phyloP scores from a whole-genome alignment of 2,113 vertebrate genomes.

The Raja brachyura region DNA sequence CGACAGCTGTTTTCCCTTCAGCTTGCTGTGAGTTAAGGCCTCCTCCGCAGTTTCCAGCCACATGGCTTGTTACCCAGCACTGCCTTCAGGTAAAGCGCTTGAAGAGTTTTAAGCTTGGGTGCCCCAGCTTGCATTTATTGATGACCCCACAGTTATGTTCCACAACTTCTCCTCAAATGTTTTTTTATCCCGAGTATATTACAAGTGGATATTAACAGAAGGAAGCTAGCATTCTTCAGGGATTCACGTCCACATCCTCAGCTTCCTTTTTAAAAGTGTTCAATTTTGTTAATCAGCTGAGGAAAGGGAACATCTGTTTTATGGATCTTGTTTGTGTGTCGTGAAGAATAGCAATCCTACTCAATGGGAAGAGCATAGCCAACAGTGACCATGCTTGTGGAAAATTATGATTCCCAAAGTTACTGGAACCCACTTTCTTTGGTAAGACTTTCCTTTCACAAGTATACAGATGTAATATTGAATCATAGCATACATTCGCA shows the following conservation, averaged over 20 bases:
- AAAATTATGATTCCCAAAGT: neutral
- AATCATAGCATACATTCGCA: neutral
- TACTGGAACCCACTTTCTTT: neutral
- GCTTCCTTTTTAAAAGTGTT: neutral
- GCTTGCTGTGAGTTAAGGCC: neutral
- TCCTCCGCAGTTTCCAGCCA: neutral
- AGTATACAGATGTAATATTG: neutral
- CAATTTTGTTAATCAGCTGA: neutral
- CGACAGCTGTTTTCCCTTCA: neutral
- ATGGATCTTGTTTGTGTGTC: neutral
- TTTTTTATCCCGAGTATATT: neutral
- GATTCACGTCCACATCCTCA: neutral
- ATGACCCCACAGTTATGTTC: neutral
- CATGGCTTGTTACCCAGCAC: neutral
- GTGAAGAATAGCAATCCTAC: neutral
- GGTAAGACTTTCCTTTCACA: neutral
- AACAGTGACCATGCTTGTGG: neutral
- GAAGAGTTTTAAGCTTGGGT: neutral
- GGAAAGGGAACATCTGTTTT: conserved; percentile 11
- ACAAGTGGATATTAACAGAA: neutral
- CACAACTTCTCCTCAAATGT: neutral
- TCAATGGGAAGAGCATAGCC: neutral
- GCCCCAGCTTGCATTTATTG: neutral
- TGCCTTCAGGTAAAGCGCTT: neutral
- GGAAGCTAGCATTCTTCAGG: neutral